Evolutionary conservation across 2,888 invertebrate species (phyloP).

Genomic region (Lithophane semibrunnea): DNA sequence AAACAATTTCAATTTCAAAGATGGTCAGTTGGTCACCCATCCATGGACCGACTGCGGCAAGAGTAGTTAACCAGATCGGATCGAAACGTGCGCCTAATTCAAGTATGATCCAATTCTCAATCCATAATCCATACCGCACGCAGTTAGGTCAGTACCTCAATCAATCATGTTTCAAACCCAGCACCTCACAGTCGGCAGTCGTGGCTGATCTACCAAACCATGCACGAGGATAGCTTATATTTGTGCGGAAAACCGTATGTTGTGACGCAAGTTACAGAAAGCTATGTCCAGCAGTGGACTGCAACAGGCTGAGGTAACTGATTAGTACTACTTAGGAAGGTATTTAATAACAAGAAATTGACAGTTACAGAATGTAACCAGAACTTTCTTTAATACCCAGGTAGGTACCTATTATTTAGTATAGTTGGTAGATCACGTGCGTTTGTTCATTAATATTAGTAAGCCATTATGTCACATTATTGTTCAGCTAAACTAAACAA

Average conservation of each 20-base stretch:
- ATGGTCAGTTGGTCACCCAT: not conserved
- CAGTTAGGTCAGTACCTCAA: too few species aligned
- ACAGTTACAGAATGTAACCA: not conserved
- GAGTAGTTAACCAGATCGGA: not conserved
- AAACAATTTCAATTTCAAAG: too few species aligned
- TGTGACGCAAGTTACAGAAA: too few species aligned
- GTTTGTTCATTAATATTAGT: constrained; percentile 8
- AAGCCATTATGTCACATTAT: constrained; percentile 28
- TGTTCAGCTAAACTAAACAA: constrained; percentile 41
- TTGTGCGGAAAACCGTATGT: too few species aligned
- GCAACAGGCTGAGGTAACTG: not conserved
- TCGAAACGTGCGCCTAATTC: not conserved
- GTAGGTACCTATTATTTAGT: too few species aligned
- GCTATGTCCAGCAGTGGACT: not conserved
- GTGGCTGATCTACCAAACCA: not conserved
- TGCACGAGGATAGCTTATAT: not conserved
- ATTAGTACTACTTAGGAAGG: not conserved
- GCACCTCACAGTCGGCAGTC: not conserved
- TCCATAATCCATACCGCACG: not conserved
- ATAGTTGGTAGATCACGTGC: too few species aligned
- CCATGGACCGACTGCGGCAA: not conserved
- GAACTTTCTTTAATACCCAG: not conserved
- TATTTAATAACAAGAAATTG: not conserved
- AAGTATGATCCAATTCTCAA: not conserved
- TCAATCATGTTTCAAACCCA: too few species aligned